A percentile compares a stretch with the other conserved stretches of the same genome.
Conservation (phyloP, 2,797 vertebrate genomes). For the Ibycter americanus region DNA sequence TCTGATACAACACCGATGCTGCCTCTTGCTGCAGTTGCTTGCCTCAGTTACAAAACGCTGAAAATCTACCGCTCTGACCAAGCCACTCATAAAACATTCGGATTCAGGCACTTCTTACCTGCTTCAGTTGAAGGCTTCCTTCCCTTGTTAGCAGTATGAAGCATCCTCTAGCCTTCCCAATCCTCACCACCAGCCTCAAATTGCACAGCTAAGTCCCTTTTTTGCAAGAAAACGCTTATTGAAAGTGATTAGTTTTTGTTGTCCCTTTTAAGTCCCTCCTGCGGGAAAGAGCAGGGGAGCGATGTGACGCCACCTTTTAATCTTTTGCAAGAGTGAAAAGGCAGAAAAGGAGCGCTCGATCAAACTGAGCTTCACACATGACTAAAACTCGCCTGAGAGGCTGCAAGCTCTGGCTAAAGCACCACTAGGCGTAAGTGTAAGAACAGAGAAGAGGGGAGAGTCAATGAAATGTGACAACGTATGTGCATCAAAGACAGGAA, state of each 20-base stretch:
- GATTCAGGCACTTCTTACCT: conserved; percentile 80
- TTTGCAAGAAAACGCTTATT: conserved; percentile 73
- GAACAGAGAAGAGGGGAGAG: conserved; percentile 78
- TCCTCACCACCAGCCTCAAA: conserved; percentile 75
- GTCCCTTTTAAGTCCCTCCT: conserved; percentile 81
- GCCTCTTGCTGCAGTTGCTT: conserved; percentile 70
- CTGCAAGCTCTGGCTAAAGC: conserved; percentile 81
- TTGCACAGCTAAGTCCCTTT: conserved; percentile 74
- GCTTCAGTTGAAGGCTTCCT: conserved; percentile 83
- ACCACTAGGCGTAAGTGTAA: conserved; percentile 81
- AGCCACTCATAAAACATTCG: conserved; percentile 56
- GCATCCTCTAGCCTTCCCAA: conserved; percentile 82
- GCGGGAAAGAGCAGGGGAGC: conserved; percentile 80
- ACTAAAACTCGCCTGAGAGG: conserved; percentile 92
- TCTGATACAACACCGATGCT: conserved; percentile 45
- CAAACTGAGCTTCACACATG: conserved; percentile 94
- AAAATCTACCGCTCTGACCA: conserved; percentile 64
- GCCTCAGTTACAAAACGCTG: conserved; percentile 63
- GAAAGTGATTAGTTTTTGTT: conserved; percentile 79
- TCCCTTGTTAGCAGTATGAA: conserved; percentile 82
- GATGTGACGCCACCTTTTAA: conserved; percentile 88
- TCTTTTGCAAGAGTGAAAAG: conserved; percentile 86
- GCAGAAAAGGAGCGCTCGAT: conserved; percentile 87
- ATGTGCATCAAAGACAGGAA: conserved; percentile 78
- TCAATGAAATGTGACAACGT: conserved; percentile 83